phyloP scores from a whole-genome alignment of 2,113 vertebrate genomes.

The Syrrhaptes paradoxus region DNA sequence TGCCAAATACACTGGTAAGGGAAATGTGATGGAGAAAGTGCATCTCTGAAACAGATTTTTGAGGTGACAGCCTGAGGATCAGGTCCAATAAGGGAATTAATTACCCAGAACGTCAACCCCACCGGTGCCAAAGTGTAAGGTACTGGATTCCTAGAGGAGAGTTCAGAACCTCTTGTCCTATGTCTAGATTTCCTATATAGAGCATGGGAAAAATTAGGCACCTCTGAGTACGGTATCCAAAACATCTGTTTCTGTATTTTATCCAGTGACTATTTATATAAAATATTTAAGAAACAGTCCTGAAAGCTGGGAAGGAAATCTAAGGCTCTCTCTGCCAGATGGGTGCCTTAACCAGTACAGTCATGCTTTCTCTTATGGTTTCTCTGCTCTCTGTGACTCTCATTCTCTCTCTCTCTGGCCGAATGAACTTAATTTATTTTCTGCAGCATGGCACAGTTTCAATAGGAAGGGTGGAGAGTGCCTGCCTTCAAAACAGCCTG shows the following conservation, averaged over 20 bases:
- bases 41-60: neutral
- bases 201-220: conserved; percentile 36
- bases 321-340: neutral
- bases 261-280: conserved; percentile 13
- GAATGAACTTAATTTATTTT: conserved; percentile 38
- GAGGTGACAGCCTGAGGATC: neutral
- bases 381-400: neutral
- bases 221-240: neutral
- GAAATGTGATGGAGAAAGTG: neutral
- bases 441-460: conserved; percentile 54
- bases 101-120: neutral
- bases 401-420: neutral
- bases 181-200: neutral
- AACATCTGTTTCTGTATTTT: conserved; percentile 50
- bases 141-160: neutral
- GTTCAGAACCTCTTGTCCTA: neutral
- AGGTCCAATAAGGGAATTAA: neutral
- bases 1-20: neutral
- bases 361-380: conserved; percentile 15
- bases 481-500: conserved; percentile 56
- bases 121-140: neutral
- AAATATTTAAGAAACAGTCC: conserved; percentile 10
- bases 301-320: conserved; percentile 20
- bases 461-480: conserved; percentile 67
- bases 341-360: conserved; percentile 27